Percentiles rank a stretch among this genome's conserved stretches.
Evolutionary conservation across 2,113 vertebrate genomes (phyloP).

Genomic region (Sialia sialis): DNA sequence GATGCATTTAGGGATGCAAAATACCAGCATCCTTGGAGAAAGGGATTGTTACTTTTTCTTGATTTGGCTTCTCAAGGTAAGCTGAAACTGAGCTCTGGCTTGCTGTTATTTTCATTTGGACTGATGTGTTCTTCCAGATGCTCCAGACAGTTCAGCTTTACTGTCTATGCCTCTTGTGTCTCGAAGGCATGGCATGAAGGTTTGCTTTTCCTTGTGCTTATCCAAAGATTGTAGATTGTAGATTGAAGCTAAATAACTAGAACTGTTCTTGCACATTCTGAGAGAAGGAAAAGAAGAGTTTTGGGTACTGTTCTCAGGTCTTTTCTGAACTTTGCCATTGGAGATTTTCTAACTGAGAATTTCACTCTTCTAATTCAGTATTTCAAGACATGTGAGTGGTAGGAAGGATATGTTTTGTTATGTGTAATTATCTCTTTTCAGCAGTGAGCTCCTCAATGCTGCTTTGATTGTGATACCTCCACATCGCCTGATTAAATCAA

Average conservation of each 20-base stretch:
- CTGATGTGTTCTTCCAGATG: background rate
- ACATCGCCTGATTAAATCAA: conserved; percentile 56
- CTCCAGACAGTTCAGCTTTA: background rate
- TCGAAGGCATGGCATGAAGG: background rate
- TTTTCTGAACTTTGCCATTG: background rate
- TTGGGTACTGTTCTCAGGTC: background rate
- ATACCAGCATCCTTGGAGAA: background rate
- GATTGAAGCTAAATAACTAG: background rate
- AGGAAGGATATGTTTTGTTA: conserved; percentile 23
- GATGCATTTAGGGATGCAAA: background rate
- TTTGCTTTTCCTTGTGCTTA: background rate
- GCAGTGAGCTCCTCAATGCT: background rate
- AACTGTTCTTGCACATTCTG: background rate
- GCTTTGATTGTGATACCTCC: conserved; percentile 62
- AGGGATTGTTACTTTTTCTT: background rate
- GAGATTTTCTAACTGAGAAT: background rate
- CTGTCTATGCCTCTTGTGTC: background rate
- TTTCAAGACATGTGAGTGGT: background rate
- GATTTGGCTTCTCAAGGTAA: background rate
- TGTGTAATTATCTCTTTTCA: conserved; percentile 49
- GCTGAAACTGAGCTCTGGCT: background rate
- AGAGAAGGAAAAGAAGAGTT: background rate
- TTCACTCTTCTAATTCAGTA: background rate
- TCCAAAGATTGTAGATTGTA: background rate
- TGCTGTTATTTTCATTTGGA: background rate